A percentile compares a stretch with the other conserved stretches of the same genome.
phyloP scores from a whole-genome alignment of 2,797 vertebrate genomes.

The Pipistrellus nathusii region DNA sequence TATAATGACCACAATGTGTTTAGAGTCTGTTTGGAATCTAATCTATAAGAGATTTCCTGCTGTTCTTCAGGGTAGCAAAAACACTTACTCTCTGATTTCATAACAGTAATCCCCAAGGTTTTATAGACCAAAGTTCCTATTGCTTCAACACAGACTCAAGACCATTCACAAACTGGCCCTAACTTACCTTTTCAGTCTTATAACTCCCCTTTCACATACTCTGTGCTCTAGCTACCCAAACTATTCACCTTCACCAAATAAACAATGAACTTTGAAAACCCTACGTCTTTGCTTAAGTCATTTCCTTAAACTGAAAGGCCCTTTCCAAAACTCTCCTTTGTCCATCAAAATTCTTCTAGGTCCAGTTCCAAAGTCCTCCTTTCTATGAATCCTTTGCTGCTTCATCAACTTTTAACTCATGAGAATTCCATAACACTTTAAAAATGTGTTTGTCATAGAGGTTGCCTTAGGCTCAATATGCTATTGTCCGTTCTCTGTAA shows the following conservation, averaged over 20 bases:
- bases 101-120: neutral
- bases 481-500: neutral
- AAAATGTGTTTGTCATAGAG: neutral
- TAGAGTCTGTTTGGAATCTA: neutral
- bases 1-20: neutral
- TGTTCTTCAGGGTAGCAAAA: conserved; percentile 16
- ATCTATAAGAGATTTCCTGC: neutral
- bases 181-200: neutral
- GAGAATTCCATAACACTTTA: neutral
- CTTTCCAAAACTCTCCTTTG: neutral
- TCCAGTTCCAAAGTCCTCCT: neutral
- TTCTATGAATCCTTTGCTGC: neutral
- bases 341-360: neutral
- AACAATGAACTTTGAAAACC: neutral
- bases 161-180: neutral
- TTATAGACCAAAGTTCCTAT: neutral
- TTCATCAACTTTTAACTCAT: neutral
- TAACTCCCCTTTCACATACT: neutral
- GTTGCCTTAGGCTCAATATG: neutral
- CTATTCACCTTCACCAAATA: conserved; percentile 1
- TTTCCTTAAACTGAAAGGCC: neutral
- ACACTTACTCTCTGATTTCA: neutral
- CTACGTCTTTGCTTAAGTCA: neutral
- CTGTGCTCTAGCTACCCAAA: neutral
- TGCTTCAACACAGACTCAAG: neutral